phyloP scores from a whole-genome alignment of 2,888 invertebrate genomes.

The Ormia ochracea region DNA sequence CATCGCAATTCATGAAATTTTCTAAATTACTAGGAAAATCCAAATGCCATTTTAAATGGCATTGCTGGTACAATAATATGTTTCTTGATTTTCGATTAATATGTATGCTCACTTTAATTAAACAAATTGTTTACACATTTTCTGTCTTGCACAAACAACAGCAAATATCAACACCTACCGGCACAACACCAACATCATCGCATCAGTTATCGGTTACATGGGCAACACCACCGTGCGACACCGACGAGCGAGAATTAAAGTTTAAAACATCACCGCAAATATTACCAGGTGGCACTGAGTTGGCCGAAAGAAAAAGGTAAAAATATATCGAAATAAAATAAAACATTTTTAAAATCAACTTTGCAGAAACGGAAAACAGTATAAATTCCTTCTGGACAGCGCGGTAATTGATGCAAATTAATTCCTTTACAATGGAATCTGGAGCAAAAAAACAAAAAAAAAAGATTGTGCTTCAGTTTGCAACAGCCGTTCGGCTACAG shows the following conservation, averaged over 20 bases:
- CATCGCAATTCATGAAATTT: too few species aligned
- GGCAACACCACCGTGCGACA: slow-evolving; percentile 75
- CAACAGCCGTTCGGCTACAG: neutral
- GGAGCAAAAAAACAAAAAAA: neutral
- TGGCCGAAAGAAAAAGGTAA: slow-evolving; percentile 68
- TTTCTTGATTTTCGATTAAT: too few species aligned
- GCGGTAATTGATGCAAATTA: neutral
- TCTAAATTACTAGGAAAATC: too few species aligned
- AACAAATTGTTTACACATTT: too few species aligned
- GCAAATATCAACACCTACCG: slow-evolving; percentile 44
- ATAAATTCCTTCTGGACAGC: neutral
- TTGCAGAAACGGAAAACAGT: neutral
- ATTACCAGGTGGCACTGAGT: slow-evolving; percentile 65
- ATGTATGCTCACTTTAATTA: too few species aligned
- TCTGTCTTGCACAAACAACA: slow-evolving; percentile 17
- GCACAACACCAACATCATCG: slow-evolving; percentile 70
- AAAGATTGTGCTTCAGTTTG: neutral
- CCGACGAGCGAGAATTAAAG: slow-evolving; percentile 68
- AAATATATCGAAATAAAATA: neutral
- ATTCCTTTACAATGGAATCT: neutral
- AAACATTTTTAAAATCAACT: neutral
- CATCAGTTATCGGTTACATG: slow-evolving; percentile 77
- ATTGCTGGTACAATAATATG: too few species aligned
- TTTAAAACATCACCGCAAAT: slow-evolving; percentile 66
- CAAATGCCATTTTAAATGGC: too few species aligned